Evolutionary conservation across 2,888 invertebrate genomes (phyloP).

Genomic region (Agapostemon virescens): DNA sequence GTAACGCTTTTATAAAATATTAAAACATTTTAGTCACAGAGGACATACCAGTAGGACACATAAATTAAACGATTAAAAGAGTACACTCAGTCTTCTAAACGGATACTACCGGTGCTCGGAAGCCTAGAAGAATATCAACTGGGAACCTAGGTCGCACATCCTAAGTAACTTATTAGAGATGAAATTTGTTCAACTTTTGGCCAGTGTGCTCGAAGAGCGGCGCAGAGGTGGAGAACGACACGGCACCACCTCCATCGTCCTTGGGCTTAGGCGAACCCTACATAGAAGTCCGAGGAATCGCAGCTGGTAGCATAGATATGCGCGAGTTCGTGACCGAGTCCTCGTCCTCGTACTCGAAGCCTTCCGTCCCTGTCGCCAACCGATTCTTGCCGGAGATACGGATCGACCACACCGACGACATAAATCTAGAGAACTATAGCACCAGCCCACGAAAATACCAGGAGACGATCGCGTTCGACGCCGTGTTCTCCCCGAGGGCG

Average conservation of each 20-base stretch:
- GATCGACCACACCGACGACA: conserved; percentile 75
- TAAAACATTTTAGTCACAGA: no score
- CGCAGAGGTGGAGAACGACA: conserved; percentile 85
- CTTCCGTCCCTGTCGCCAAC: conserved; percentile 60
- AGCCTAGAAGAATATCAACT: neutral
- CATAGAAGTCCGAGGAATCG: conserved; percentile 71
- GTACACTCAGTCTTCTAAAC: neutral
- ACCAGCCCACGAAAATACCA: conserved; percentile 81
- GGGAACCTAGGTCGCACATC: neutral
- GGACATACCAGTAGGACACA: no score
- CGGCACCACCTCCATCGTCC: conserved; percentile 79
- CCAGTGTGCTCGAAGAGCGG: conserved; percentile 85
- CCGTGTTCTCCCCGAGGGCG: conserved; percentile 47
- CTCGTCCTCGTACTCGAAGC: conserved; percentile 63
- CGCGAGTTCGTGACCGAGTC: conserved; percentile 74
- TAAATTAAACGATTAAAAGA: no score
- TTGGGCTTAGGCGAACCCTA: conserved; percentile 64
- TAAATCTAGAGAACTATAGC: conserved; percentile 81
- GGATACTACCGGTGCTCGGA: neutral
- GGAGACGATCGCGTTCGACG: conserved; percentile 61
- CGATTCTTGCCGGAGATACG: conserved; percentile 75
- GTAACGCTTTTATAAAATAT: no score
- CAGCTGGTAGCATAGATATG: conserved; percentile 75
- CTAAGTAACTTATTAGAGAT: neutral
- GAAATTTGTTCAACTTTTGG: conserved; percentile 63